Conservation (phyloP, 2,113 vertebrate genomes). For the Rhombomys opimus region DNA sequence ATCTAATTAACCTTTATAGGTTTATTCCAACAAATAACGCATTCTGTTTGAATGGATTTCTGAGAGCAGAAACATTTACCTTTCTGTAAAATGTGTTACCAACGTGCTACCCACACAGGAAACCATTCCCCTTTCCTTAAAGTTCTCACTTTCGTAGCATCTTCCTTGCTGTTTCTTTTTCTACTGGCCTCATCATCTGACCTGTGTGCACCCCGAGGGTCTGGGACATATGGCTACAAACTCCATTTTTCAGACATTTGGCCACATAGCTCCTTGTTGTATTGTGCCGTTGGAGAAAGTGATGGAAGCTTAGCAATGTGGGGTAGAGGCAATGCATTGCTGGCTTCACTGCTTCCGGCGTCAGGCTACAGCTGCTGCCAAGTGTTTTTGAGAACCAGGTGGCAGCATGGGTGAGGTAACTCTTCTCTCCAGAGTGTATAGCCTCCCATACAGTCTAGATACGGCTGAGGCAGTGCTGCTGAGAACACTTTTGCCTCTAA, state of each 20-base stretch:
- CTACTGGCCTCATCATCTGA: neutral
- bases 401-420: neutral
- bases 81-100: neutral
- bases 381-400: neutral
- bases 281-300: neutral
- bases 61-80: constrained; percentile 54
- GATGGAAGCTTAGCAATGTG: neutral
- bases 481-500: no score
- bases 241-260: constrained; percentile 20
- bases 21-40: constrained; percentile 60
- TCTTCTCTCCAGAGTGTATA: no score
- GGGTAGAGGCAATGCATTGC: neutral
- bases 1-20: constrained; percentile 73
- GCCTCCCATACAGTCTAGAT: neutral
- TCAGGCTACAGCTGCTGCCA: neutral
- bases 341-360: neutral
- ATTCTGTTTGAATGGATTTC: constrained; percentile 59
- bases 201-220: neutral
- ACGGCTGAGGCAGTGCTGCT: neutral
- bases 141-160: neutral
- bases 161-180: neutral
- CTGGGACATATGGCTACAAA: neutral
- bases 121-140: constrained; percentile 44
- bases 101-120: constrained; percentile 5
- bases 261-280: neutral